These are phyloP conservation scores for Coracopsis vasa DNA, from an alignment of 2,113 vertebrate genomes.

Conservation along the genomic window DNA sequence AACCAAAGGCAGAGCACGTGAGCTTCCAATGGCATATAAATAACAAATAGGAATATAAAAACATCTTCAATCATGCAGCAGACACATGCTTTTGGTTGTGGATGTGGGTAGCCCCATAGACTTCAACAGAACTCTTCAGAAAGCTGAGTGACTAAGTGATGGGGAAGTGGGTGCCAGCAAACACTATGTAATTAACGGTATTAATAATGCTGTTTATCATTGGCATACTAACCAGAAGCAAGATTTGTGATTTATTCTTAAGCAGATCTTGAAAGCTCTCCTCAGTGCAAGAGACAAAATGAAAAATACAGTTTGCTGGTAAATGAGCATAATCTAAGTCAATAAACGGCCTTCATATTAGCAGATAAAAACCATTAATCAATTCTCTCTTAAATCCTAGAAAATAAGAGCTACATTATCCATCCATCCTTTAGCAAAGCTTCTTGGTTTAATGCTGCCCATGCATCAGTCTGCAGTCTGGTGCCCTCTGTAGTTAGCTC, in stretches of 20 bases:
- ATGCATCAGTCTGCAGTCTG: background rate
- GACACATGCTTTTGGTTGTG: background rate
- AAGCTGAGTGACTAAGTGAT: background rate
- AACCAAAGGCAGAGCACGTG: background rate
- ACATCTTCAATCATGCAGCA: background rate
- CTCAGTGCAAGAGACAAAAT: background rate
- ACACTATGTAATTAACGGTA: background rate
- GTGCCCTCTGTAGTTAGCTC: background rate
- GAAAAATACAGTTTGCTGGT: background rate
- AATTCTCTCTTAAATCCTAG: background rate
- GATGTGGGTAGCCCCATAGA: background rate
- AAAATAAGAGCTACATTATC: background rate
- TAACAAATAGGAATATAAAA: background rate
- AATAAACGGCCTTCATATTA: slow-evolving; percentile 23
- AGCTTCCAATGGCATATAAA: background rate
- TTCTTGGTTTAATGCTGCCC: background rate
- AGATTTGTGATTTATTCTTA: background rate
- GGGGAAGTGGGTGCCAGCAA: background rate
- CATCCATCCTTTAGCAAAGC: background rate
- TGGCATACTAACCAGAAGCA: slow-evolving; percentile 6
- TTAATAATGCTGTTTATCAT: slow-evolving; percentile 6
- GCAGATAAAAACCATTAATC: background rate
- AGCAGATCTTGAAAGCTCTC: background rate
- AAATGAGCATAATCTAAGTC: background rate
- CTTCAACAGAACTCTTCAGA: background rate